A percentile compares a stretch with the other conserved stretches of the same genome.
These are phyloP conservation scores for Aphidius colemani DNA, from an alignment of 2,888 invertebrate genomes.

Conservation along the genomic window DNA sequence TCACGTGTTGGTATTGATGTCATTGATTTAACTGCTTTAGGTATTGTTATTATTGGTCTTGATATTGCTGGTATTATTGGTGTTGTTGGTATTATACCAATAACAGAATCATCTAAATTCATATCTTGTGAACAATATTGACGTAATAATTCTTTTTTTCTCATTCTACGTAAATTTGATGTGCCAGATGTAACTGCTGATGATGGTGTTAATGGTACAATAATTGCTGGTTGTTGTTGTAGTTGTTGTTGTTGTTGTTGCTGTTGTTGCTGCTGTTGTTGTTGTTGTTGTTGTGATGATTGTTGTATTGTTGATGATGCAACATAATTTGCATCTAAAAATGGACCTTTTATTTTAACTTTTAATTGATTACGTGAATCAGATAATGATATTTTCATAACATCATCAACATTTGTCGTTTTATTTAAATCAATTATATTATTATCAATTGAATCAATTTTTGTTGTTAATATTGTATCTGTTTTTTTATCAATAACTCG, in stretches of 20 bases:
- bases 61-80: slow-evolving; percentile 67
- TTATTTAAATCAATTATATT: slow-evolving; percentile 21
- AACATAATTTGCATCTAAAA: slow-evolving; percentile 74
- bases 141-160: slow-evolving; percentile 84
- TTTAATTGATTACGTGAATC: slow-evolving; percentile 86
- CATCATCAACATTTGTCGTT: slow-evolving; percentile 60
- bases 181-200: slow-evolving; percentile 67
- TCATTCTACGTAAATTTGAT: slow-evolving; percentile 81
- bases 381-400: slow-evolving; percentile 73
- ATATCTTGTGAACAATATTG: slow-evolving; percentile 82
- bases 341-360: slow-evolving; percentile 89
- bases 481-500: slow-evolving; percentile 66
- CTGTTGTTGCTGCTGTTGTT: slow-evolving; percentile 67
- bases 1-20: slow-evolving; percentile 84
- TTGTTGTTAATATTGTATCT: slow-evolving; percentile 40
- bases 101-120: slow-evolving; percentile 79
- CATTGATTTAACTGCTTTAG: slow-evolving; percentile 89
- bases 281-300: slow-evolving; percentile 64
- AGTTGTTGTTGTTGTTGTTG: slow-evolving; percentile 66
- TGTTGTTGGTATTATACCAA: slow-evolving; percentile 64
- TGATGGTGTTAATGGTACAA: slow-evolving; percentile 59
- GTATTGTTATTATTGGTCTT: slow-evolving; percentile 79
- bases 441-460: slow-evolving; percentile 39
- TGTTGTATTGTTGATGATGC: slow-evolving; percentile 67
- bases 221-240: slow-evolving; percentile 59